Base-by-base conservation (phyloP, 2,113 vertebrate species). In the Callaeas wilsoni region DNA sequence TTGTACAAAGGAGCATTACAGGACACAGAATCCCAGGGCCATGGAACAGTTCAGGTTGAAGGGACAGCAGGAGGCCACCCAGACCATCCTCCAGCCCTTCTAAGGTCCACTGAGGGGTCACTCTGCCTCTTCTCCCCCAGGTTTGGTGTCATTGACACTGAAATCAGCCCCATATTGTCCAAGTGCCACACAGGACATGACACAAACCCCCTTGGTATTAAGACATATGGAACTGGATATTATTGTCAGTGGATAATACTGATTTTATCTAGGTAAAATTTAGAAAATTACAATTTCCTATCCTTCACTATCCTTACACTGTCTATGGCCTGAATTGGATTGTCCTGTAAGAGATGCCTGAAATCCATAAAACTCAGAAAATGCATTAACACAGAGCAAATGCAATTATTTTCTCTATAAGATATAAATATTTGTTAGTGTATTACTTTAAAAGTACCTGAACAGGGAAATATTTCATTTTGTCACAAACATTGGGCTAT, bases 161-260 rank as follows among this genome's bases (percentile, higher is more conserved):
- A 9, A 32, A 64, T 20, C 13, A 69, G 29, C 39, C 19, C 23
- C 12, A 13, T 42, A 37, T 23, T 42, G 23, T 26, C 60, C 53
- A 59, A 53, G 30, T 32, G 35, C 6, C 42, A 21, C 16, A 65
- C 12, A 44, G 21, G 16, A 35, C 37, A 26, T 10, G 30, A 65
- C 25, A 44, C 44, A 79, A 76, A 1, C 1, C 0, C 2, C 1
- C 6, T 27, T 56, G 55, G 33, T 42, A 60, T 39, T 41, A 37
- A 76, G 46, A 63, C 4, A 30, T 12, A 20, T 16, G 16, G 8
- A 30, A 85, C 12, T 47, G 29, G 12, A 32, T 65, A 35, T 12
- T 46, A 25, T 18, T 50, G 9, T 15, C n/a, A 65, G n/a, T 29
- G 26, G 7, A 57, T 39, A 33, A 41, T 63, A 30, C 2, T 25